Conservation (phyloP, 2,888 invertebrate genomes). For the Pachydiplax longipennis region DNA sequence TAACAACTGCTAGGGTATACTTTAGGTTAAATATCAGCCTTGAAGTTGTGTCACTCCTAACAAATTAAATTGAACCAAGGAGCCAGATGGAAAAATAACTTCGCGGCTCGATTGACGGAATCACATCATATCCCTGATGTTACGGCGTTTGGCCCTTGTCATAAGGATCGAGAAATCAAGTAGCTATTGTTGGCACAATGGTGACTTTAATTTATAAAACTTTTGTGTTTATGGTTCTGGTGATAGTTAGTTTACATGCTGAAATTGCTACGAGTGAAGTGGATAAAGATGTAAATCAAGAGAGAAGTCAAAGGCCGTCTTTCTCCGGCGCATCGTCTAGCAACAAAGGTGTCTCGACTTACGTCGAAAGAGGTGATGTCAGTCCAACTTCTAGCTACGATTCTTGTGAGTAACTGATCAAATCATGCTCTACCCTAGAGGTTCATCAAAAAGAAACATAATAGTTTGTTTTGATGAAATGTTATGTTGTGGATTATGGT, state of each 20-base stretch:
- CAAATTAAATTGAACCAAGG: constrained; percentile 27
- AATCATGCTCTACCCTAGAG: background rate
- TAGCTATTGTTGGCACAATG: constrained; percentile 12
- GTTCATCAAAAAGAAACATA: background rate
- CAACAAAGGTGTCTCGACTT: background rate
- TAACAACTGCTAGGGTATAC: constrained; percentile 29
- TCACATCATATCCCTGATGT: constrained; percentile 20
- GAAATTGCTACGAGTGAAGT: background rate
- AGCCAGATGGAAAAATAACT: constrained; percentile 29
- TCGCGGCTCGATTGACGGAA: constrained; percentile 16
- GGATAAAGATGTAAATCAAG: background rate
- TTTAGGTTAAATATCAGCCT: constrained; percentile 42
- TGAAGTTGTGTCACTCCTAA: constrained; percentile 29
- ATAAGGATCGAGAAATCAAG: constrained; percentile 25
- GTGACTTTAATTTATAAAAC: constrained; percentile 24
- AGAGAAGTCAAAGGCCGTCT: background rate
- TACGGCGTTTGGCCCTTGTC: constrained; percentile 30
- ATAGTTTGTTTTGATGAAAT: background rate
- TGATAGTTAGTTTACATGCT: background rate
- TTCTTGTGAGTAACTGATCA: background rate
- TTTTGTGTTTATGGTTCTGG: constrained; percentile 4
- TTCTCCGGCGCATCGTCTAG: background rate
- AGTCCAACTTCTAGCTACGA: constrained; percentile 28
- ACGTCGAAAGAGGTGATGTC: background rate
- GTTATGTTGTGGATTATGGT: background rate